Conservation (phyloP, 23 tunicate genomes). For the Halocynthia roretzi region DNA sequence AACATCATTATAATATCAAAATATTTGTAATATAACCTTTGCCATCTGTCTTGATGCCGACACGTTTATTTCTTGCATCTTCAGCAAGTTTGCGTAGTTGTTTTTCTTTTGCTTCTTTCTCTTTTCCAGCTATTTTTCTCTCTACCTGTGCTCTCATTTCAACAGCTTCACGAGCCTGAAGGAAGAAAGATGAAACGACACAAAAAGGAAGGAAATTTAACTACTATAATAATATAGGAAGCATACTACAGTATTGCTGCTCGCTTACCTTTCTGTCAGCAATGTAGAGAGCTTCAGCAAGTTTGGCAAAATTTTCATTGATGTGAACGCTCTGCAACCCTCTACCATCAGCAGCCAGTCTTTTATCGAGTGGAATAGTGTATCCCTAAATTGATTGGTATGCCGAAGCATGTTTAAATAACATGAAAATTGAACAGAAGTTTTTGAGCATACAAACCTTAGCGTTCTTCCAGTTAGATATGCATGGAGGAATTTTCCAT, state of each 20-base stretch:
- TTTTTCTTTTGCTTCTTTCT: conserved; percentile 90
- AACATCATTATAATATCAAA: not conserved
- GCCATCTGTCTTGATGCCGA: conserved; percentile 70
- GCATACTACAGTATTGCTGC: not conserved
- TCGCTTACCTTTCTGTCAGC: conserved; percentile 87
- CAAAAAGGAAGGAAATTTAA: not conserved
- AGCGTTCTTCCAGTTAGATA: conserved; percentile 98
- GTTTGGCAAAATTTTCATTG: conserved; percentile 98
- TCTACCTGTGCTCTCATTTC: conserved; percentile 98
- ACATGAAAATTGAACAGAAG: not conserved
- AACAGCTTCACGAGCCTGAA: conserved; percentile 92
- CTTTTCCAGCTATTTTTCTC: conserved; percentile 84
- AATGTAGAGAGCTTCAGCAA: conserved; percentile 94
- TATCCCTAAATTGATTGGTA: conserved; percentile 51
- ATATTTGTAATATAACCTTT: conserved; percentile 33
- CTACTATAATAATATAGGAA: not conserved
- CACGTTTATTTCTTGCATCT: conserved; percentile 83
- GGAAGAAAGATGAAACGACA: not conserved
- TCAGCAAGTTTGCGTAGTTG: conserved; percentile 96
- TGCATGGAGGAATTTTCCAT: conserved; percentile 98
- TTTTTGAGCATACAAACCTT: conserved; percentile 33
- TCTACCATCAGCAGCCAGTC: conserved; percentile 97
- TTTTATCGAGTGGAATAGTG: conserved; percentile 97
- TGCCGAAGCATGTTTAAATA: not conserved
- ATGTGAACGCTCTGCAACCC: conserved; percentile 95